Base-by-base conservation (phyloP, 2,888 invertebrate species). In the Pharmacophagus antenor region DNA sequence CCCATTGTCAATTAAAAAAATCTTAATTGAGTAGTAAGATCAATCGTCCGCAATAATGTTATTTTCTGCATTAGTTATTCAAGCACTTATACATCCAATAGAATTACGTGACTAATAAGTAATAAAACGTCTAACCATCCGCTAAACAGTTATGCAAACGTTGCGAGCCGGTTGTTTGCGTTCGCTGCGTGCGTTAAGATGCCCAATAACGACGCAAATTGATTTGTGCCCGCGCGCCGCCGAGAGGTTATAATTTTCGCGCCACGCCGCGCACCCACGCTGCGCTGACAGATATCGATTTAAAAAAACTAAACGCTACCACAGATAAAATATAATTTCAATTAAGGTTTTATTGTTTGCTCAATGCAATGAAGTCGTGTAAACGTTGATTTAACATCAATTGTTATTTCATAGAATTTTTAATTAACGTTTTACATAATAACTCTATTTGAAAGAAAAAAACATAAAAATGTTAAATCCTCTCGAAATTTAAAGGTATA, bases 241-340 rank as follows among this genome's bases (percentile, higher is more conserved):
- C 63, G 70, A 67, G 73, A 82, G 83, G 86, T 84, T 85, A 85
- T 88, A 87, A 87, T 86, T 85, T 87, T 85, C 85, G 84, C 86
- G 83, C 84, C 85, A 80, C 70, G 82, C 81, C 76, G 82, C 64
- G 78, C 65, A 53, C 73, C 65, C 85, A 81, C 72, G 84, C 85
- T 79, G 85, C 56, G 82, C 72, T 15, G 27, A n/a, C 46, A 53
- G 47, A 53, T 23, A 6, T 4, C 37, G 48, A 47, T 57, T 51
- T 46, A 46, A 52, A 54, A 49, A 27, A 48, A 37, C 15, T n/a
- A 37, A 15, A 27, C 21, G 46, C 58, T 59, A 50, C 55, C 60
- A 60, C 55, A 60, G 60, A 56, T 56, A 47, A 56, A 37, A 37
- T 58, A 58, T 41, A 31, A 41, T 56, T 55, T 50, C 37, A 61